Evolutionary conservation across 2,888 invertebrate genomes (phyloP).

Genomic region (Pantelozetes paolii): DNA sequence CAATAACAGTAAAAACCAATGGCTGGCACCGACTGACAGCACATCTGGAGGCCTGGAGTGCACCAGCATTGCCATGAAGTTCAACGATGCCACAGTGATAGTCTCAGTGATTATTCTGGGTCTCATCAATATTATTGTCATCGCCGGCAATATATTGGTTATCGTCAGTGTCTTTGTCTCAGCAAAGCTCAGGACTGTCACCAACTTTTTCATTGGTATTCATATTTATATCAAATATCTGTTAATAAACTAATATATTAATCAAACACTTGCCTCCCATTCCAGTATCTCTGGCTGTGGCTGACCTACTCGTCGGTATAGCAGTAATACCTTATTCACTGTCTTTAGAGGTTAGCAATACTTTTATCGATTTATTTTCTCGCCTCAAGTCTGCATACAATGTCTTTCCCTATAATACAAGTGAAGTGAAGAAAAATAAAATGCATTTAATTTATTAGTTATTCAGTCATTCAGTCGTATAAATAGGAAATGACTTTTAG

Average conservation of each 20-base stretch:
- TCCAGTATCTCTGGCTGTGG: slow-evolving; percentile 81
- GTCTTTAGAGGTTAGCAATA: slow-evolving; percentile 70
- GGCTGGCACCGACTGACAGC: neutral
- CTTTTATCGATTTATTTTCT: neutral
- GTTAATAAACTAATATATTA: neutral
- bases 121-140: slow-evolving; percentile 78
- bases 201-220: slow-evolving; percentile 78
- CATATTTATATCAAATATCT: neutral
- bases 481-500: neutral
- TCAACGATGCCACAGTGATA: slow-evolving; percentile 46
- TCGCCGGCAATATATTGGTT: slow-evolving; percentile 86
- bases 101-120: slow-evolving; percentile 46
- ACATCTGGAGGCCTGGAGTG: neutral
- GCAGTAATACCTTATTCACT: slow-evolving; percentile 94
- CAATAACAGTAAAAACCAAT: slow-evolving; percentile 22
- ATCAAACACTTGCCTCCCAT: neutral
- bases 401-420: neutral
- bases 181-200: slow-evolving; percentile 86
- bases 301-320: slow-evolving; percentile 90
- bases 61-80: slow-evolving; percentile 32
- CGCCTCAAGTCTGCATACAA: neutral
- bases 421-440: neutral
- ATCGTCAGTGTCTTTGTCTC: slow-evolving; percentile 87
- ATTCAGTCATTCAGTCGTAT: slow-evolving; percentile 27
- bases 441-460: slow-evolving; percentile 12